Conservation (phyloP, 2,113 vertebrate species). For the Physeter macrocephalus region DNA sequence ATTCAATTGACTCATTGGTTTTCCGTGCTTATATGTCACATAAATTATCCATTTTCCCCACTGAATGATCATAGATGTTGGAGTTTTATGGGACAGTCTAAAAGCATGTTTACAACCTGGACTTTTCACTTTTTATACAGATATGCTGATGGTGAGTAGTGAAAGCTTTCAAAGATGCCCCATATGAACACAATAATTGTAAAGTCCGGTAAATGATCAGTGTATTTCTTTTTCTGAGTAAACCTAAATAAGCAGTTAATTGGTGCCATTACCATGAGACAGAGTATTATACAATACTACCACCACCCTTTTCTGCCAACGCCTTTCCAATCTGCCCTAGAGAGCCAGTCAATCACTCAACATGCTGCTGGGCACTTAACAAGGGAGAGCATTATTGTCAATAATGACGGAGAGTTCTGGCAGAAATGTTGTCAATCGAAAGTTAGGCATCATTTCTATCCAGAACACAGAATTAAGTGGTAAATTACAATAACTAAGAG, state of each 20-base stretch:
- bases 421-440: constrained; percentile 35
- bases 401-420: constrained; percentile 6
- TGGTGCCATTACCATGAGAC: neutral
- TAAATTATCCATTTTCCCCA: neutral
- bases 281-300: neutral
- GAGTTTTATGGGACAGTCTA: neutral
- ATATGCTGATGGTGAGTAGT: too few relatives aligned
- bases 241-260: neutral
- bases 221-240: neutral
- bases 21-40: neutral
- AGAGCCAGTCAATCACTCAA: constrained; percentile 23
- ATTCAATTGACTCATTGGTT: neutral
- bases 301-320: neutral
- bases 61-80: neutral
- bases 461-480: neutral
- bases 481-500: neutral
- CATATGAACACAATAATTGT: too few relatives aligned
- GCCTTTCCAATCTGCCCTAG: neutral
- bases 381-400: constrained; percentile 32
- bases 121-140: too few relatives aligned
- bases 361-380: constrained; percentile 34
- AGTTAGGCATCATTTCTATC: neutral
- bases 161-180: too few relatives aligned
- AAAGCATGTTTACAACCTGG: neutral
- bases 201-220: neutral